Conservation (phyloP, 2,888 invertebrate genomes). For the Myopa tessellatipennis region DNA sequence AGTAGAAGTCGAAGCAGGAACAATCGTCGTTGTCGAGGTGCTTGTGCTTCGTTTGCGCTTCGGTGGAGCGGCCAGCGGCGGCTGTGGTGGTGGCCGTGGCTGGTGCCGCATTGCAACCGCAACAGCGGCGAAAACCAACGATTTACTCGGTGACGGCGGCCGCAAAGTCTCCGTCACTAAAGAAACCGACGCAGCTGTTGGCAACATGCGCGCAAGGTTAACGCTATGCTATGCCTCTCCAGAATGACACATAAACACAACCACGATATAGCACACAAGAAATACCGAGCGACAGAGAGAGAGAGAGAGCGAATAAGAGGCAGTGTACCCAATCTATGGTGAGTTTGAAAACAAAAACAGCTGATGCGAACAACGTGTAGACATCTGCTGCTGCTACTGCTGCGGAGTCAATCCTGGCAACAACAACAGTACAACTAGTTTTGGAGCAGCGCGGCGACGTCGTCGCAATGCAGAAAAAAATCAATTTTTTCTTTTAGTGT, state of each 20-base stretch:
- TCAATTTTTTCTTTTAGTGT: background rate
- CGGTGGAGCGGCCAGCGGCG: background rate
- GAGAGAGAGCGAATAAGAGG: background rate
- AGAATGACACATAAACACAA: no score
- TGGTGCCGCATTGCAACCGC: conserved; percentile 33
- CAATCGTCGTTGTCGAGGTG: conserved; percentile 9
- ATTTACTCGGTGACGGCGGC: conserved; percentile 18
- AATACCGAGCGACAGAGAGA: background rate
- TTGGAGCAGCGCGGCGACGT: background rate
- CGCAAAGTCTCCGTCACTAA: conserved; percentile 31
- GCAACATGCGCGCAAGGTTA: conserved; percentile 29
- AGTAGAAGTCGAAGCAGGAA: conserved; percentile 17
- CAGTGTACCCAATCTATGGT: background rate
- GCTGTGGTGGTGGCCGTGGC: background rate
- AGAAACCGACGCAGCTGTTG: conserved; percentile 25
- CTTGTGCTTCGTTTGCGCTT: conserved; percentile 35
- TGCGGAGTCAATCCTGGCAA: background rate
- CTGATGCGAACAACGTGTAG: conserved; percentile 22
- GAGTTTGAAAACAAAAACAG: conserved; percentile 20
- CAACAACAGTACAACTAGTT: background rate
- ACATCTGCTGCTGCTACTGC: conserved; percentile 16
- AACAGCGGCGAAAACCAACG: conserved; percentile 34
- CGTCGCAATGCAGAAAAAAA: background rate
- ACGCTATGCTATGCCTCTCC: background rate
- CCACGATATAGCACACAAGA: no score